phyloP scores from a whole-genome alignment of 2,113 vertebrate genomes.

The Serinus canaria region DNA sequence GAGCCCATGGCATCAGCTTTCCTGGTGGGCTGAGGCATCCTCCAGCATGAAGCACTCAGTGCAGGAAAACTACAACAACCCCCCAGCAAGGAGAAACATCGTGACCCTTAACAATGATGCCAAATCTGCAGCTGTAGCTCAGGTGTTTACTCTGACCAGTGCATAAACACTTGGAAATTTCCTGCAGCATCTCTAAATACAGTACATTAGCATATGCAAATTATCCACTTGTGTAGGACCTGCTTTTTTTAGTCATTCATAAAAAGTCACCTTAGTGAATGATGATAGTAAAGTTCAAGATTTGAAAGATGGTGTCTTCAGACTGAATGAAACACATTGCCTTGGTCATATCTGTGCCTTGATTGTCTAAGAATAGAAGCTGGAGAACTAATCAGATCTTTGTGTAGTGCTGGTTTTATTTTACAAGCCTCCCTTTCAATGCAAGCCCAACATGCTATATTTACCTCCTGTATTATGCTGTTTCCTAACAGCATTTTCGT shows the following conservation, averaged over 20 bases:
- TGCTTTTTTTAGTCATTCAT: background rate
- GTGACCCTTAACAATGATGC: background rate
- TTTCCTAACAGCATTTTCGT: too few relatives aligned
- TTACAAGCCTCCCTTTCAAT: slow-evolving; percentile 17
- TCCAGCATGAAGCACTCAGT: background rate
- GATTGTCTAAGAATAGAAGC: background rate
- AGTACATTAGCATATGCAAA: background rate
- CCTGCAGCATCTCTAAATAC: background rate
- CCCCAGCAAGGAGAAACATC: background rate
- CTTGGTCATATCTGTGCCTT: background rate
- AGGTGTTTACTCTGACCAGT: background rate
- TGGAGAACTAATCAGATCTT: background rate
- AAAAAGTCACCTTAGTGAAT: background rate
- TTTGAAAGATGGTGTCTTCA: background rate
- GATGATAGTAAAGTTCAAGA: background rate
- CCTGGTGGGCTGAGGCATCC: background rate
- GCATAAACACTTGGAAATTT: background rate
- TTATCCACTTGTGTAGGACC: background rate
- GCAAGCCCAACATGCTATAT: background rate
- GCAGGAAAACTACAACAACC: background rate
- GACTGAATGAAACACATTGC: background rate
- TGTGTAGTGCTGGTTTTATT: slow-evolving; percentile 5
- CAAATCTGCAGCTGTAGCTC: background rate
- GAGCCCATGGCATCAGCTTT: accelerated
- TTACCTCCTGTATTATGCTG: background rate